Evolutionary conservation across 2,888 invertebrate species (phyloP), one percentile per base, ranked within the genome.

Genomic region (Maniola hyperantus): DNA sequence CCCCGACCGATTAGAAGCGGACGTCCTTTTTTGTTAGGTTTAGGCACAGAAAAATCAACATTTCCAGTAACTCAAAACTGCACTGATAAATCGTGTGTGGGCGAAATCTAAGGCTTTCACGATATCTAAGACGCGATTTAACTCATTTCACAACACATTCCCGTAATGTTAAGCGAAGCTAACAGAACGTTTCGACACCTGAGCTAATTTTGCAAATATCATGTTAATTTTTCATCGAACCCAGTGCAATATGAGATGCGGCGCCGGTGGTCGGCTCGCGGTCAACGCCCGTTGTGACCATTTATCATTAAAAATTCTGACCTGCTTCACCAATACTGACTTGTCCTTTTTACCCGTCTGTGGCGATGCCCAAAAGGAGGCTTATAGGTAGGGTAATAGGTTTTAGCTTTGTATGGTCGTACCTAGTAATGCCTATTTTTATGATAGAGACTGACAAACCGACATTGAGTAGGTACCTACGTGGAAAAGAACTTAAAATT

Each of bases 141-240:
- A 67, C 64, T 46, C 48, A 64, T 67, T 69, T 64, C 67, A 67
- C 64, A 69, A 62, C 48, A 48, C 33, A 66, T 71, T 72, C 76
- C 54, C 55, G 70, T 72, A 71, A 72, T 72, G 72, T 72, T 72
- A 71, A 72, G 69, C 71, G 75, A 75, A 77, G 81, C 80, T 79
- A 77, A 77, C 76, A 78, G 73, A 80, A 73, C 57, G 57, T 42
- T 57, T 57, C 39, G 57, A 57, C 84, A 85, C 83, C 79, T 80
- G 80, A 80, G 76, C 83, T 81, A 83, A 87, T 85, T 85, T 81
- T 80, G 79, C 80, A 82, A 77, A 77, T 78, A 78, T 87, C 81
- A 80, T 79, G 80, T 83, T 75, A 77, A 76, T 78, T 80, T 84
- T 89, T 88, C 90, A 80, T 77, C 78, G 91, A 88, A 91, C 77